phyloP scores from a whole-genome alignment of 2,113 vertebrate species.

The Mola mola region DNA sequence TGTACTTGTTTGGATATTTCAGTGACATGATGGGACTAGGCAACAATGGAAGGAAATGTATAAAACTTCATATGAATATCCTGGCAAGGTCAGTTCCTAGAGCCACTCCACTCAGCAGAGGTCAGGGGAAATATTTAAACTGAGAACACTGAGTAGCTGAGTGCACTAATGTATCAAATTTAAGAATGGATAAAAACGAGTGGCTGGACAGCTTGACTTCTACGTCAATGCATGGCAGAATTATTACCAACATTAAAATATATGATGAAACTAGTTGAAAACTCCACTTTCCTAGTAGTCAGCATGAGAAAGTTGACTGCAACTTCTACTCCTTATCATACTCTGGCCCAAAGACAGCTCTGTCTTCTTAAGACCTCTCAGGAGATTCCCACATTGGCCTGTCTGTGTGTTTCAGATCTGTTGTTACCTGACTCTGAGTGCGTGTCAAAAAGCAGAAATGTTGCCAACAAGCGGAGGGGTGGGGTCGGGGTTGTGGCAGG shows the following conservation, averaged over 20 bases:
- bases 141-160: too few relatives aligned
- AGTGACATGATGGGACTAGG: constrained; percentile 30
- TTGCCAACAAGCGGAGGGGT: constrained; percentile 31
- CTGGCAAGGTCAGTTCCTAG: constrained; percentile 12
- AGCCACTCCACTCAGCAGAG: constrained; percentile 38
- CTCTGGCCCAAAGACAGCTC: background rate
- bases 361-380: constrained; percentile 35
- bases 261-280: background rate
- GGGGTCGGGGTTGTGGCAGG: constrained; percentile 40
- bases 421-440: constrained; percentile 53
- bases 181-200: too few relatives aligned
- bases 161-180: too few relatives aligned
- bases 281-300: too few relatives aligned
- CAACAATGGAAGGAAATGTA: constrained; percentile 64
- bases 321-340: constrained; percentile 8
- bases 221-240: background rate
- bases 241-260: background rate
- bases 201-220: background rate
- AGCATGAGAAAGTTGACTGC: too few relatives aligned
- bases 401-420: constrained; percentile 46
- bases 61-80: constrained; percentile 31
- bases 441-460: constrained; percentile 39
- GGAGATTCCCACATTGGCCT: constrained; percentile 36
- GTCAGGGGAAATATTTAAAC: too few relatives aligned
- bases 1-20: constrained; percentile 6